A percentile compares a stretch with the other conserved stretches of the same genome.
Conservation (phyloP, 2,797 vertebrate genomes). For the Pantherophis vulpinus region DNA sequence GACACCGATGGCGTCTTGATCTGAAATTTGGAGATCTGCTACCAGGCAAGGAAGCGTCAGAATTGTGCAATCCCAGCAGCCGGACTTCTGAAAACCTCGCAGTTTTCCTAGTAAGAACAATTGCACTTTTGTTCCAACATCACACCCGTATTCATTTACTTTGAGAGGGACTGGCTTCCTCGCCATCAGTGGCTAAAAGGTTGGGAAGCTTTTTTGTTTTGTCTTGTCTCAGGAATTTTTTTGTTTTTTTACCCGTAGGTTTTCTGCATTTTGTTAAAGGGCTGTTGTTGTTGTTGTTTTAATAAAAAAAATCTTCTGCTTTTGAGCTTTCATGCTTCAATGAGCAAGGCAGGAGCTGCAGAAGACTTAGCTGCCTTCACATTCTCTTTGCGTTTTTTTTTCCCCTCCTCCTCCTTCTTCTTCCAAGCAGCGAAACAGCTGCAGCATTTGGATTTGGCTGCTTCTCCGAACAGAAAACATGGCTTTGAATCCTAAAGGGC, state of each 20-base stretch:
- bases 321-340: background rate
- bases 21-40: background rate
- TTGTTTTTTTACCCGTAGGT: background rate
- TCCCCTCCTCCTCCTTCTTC: no score
- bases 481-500: background rate
- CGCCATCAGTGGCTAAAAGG: background rate
- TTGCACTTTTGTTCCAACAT: background rate
- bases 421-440: background rate
- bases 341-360: background rate
- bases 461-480: background rate
- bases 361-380: background rate
- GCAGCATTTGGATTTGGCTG: background rate
- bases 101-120: background rate
- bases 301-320: background rate
- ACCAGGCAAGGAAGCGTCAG: background rate
- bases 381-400: background rate
- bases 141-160: background rate
- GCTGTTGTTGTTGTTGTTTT: background rate
- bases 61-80: background rate
- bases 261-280: background rate
- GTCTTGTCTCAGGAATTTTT: no score
- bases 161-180: background rate
- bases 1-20: background rate
- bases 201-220: background rate
- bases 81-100: background rate